Conservation (phyloP, 2,888 invertebrate genomes). For the Drosophila gaucha region DNA sequence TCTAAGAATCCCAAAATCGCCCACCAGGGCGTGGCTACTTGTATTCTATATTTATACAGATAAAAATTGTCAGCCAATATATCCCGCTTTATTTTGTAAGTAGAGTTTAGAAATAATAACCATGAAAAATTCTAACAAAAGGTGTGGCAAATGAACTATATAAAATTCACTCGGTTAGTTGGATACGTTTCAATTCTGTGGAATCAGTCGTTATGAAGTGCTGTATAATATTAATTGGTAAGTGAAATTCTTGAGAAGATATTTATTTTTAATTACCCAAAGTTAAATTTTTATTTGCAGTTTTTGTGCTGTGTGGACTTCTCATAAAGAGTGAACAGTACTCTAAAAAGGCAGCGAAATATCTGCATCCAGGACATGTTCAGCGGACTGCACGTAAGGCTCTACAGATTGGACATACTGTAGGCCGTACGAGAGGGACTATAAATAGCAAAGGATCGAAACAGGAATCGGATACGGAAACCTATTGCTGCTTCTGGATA, state of each 20-base stretch:
- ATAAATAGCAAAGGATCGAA: neutral
- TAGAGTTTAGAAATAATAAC: neutral
- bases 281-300: neutral
- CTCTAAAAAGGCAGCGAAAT: slow-evolving; percentile 8
- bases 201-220: slow-evolving; percentile 12
- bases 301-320: neutral
- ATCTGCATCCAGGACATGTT: no score
- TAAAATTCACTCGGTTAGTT: neutral
- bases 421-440: slow-evolving; percentile 45
- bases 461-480: neutral
- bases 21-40: no score
- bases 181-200: neutral
- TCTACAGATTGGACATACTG: neutral
- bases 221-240: slow-evolving; percentile 10
- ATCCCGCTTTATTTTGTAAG: neutral
- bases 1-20: no score
- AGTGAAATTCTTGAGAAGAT: neutral
- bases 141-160: neutral
- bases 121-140: neutral
- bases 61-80: neutral
- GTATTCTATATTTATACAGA: no score
- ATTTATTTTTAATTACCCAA: neutral
- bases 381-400: neutral
- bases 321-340: neutral
- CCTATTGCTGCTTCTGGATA: slow-evolving; percentile 63